Evolutionary conservation across 2,113 vertebrate genomes (phyloP).

Genomic region (Emydocephalus ijimae): DNA sequence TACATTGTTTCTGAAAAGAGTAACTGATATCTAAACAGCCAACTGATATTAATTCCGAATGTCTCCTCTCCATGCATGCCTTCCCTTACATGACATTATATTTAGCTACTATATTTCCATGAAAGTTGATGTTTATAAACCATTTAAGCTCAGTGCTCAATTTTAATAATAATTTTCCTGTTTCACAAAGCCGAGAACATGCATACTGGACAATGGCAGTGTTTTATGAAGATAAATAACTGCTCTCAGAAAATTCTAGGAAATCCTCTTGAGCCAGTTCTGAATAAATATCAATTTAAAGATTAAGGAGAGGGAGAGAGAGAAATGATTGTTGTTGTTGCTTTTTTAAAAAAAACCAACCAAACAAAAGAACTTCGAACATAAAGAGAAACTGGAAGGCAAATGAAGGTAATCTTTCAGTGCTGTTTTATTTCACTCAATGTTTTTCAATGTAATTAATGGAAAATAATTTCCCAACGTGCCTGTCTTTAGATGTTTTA

Average conservation of each 20-base stretch:
- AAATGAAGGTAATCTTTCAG: not conserved
- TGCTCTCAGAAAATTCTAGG: not conserved
- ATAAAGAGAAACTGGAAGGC: not conserved
- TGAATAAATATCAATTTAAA: not conserved
- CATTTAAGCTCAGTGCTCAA: not conserved
- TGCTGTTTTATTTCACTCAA: not conserved
- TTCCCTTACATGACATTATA: not conserved
- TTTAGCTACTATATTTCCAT: constrained; percentile 9
- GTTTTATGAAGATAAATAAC: not conserved
- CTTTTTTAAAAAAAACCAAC: too few relatives aligned
- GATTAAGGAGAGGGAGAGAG: not conserved
- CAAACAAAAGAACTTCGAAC: not conserved
- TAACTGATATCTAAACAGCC: not conserved
- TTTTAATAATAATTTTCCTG: constrained; percentile 21
- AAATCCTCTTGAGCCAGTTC: not conserved
- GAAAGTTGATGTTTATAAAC: not conserved
- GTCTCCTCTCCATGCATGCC: not conserved
- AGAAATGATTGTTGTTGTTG: not conserved
- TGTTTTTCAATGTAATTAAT: not conserved
- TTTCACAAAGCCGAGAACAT: constrained; percentile 4
- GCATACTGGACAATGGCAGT: not conserved
- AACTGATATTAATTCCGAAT: constrained; percentile 1
- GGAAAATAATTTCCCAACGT: not conserved
- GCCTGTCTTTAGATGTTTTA: not conserved
- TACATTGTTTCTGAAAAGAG: not conserved